Percentiles rank a stretch among this genome's conserved stretches.
Conservation (phyloP, 2,888 invertebrate genomes). For the Hyles lineata region DNA sequence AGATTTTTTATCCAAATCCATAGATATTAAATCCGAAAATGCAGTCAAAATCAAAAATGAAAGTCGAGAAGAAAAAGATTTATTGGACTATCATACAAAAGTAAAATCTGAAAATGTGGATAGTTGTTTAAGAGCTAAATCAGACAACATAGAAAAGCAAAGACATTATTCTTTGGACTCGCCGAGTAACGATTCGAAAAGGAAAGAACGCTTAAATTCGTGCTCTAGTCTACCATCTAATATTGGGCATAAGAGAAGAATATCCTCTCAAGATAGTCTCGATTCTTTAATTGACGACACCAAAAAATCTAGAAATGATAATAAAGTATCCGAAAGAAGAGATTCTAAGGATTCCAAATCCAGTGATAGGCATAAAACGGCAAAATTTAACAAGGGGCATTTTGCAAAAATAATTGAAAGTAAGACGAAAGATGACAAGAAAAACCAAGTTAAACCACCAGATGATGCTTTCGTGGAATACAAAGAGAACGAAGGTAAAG, state of each 20-base stretch:
- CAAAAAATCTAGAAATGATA: constrained; percentile 86
- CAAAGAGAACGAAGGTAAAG: constrained; percentile 63
- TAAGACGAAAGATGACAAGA: constrained; percentile 86
- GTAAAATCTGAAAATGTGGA: constrained; percentile 54
- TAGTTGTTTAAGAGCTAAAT: constrained; percentile 59
- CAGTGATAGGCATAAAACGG: constrained; percentile 74
- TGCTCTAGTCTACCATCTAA: constrained; percentile 86
- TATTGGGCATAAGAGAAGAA: constrained; percentile 89
- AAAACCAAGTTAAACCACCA: constrained; percentile 80
- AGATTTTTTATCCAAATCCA: constrained; percentile 55
- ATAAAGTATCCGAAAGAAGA: constrained; percentile 85
- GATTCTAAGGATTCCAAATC: constrained; percentile 88
- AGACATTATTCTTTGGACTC: constrained; percentile 81
- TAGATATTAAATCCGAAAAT: constrained; percentile 50
- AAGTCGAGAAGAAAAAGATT: constrained; percentile 77
- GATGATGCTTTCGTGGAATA: constrained; percentile 71
- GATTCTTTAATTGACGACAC: constrained; percentile 84
- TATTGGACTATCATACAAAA: constrained; percentile 49
- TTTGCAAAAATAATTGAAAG: constrained; percentile 85
- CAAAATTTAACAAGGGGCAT: constrained; percentile 85
- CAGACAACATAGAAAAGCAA: constrained; percentile 71
- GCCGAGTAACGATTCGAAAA: constrained; percentile 75
- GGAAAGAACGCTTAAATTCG: constrained; percentile 86
- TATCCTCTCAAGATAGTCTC: constrained; percentile 90
- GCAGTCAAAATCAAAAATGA: constrained; percentile 67